Percentiles rank a stretch among this genome's conserved stretches.
These are phyloP conservation scores for Dufourea novaeangliae DNA, from an alignment of 1,140 invertebrate species.

Conservation along the genomic window DNA sequence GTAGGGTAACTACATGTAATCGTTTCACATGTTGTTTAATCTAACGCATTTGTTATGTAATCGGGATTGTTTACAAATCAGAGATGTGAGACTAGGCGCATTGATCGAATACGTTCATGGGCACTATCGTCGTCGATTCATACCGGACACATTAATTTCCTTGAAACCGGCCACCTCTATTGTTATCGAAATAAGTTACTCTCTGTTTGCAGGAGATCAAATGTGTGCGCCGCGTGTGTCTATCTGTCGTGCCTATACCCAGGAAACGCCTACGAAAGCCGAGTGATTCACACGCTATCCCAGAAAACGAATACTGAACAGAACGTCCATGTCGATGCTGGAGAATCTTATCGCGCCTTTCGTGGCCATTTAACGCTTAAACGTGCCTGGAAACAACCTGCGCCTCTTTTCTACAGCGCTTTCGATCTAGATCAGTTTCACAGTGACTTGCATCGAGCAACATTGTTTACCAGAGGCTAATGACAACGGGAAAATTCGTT, in stretches of 20 bases:
- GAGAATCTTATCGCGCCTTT: conserved; percentile 26
- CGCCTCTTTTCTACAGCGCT: background rate
- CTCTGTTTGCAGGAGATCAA: conserved; percentile 32
- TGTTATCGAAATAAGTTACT: conserved; percentile 30
- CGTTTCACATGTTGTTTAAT: too few species aligned
- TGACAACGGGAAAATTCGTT: too few species aligned
- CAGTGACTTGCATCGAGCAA: too few species aligned
- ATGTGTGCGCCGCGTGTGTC: conserved; percentile 12
- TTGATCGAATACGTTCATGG: conserved; percentile 6
- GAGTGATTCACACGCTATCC: conserved; percentile 56
- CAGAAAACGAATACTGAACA: conserved; percentile 39
- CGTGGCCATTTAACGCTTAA: background rate
- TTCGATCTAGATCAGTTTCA: background rate
- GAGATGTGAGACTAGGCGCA: background rate
- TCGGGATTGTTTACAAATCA: conserved; percentile 22
- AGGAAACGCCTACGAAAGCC: conserved; percentile 51
- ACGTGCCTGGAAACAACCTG: background rate
- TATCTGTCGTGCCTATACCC: conserved; percentile 1
- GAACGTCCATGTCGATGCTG: conserved; percentile 1
- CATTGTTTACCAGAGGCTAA: too few species aligned
- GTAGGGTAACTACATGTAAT: too few species aligned
- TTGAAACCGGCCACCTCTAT: conserved; percentile 13
- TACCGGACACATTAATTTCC: conserved; percentile 58
- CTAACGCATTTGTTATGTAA: too few species aligned
- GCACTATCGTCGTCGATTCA: conserved; percentile 1